Evolutionary conservation across 1,140 invertebrate species (phyloP), one percentile per base, ranked within the genome.

Genomic region (Pentalonia nigronervosa): DNA sequence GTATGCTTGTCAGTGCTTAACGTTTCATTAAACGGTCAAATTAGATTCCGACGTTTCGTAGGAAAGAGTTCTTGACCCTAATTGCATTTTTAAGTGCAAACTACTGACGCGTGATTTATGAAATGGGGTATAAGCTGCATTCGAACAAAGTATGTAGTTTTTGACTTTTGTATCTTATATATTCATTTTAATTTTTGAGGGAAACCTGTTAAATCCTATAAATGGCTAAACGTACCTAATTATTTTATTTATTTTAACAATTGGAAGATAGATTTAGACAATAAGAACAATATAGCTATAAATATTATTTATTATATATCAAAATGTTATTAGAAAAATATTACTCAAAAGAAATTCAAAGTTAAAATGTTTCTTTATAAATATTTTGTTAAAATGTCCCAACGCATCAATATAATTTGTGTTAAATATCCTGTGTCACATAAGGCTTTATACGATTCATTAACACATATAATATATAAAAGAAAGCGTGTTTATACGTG

Each of bases 21-120:
- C 30, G 14, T 88, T 87, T 20, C 47, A 88, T 34, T 48, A 47
- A 48, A 88, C 30, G 30, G 25, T 7, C 60, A 21, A 81, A 41
- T 48, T 41, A 47, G 41, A 91, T 91, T n/a, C 45, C 17, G 90
- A 91, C 90, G 56, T 67, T 91, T 45, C 30, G 45, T 90, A 34
- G 41, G 30, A 45, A 76, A 30, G 76, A 56, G 4, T 76, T 47
- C 60, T 6, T 48, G 53, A 41, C 90, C 60, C 50, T 47, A 53
- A 67, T 30, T 53, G 34, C 21, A 56, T 34, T 53, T 76, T 76
- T 76, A 76, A 67, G 90, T n/a, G 56, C 60, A 91, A 60, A 67
- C 7, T 17, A 76, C 48, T 76, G 30, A 47, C 45, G 9, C 7
- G 23, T 76, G 41, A 76, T 47, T 48, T 47, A 25, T 76, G 60